phyloP scores from a whole-genome alignment of 2,797 vertebrate genomes.

The Myripristis jacobus region DNA sequence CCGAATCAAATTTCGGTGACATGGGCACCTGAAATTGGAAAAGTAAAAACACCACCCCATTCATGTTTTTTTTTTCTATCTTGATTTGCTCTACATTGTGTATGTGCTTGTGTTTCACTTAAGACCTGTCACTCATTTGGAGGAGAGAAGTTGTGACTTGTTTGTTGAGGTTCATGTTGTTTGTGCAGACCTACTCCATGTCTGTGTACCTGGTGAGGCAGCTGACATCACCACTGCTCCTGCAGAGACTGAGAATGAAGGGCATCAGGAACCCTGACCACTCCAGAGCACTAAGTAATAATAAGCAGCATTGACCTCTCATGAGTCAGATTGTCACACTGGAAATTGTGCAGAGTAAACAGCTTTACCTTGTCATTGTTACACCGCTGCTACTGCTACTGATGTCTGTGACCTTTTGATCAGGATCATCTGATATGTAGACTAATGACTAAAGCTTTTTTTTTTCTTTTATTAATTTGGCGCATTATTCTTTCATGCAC shows the following conservation, averaged over 20 bases:
- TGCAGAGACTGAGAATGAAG: slow-evolving; percentile 97
- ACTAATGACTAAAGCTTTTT: too few relatives aligned
- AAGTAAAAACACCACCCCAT: slow-evolving; percentile 80
- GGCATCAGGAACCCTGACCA: slow-evolving; percentile 98
- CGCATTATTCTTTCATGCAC: too few relatives aligned
- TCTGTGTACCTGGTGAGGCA: slow-evolving; percentile 97
- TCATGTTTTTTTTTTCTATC: background rate
- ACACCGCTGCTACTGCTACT: background rate
- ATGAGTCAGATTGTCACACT: background rate
- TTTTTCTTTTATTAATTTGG: too few relatives aligned
- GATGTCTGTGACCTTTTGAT: too few relatives aligned
- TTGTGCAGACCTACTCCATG: slow-evolving; percentile 93
- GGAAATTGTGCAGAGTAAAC: background rate
- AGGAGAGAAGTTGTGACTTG: background rate
- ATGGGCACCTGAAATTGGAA: slow-evolving; percentile 97
- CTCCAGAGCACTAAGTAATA: slow-evolving; percentile 97
- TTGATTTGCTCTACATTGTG: background rate
- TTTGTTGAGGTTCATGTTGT: slow-evolving; percentile 1
- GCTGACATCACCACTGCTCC: slow-evolving; percentile 93
- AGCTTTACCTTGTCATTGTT: background rate
- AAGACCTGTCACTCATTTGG: background rate
- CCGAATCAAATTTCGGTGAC: slow-evolving; percentile 98
- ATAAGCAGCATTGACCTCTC: background rate
- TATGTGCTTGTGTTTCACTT: background rate
- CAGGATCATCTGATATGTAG: too few relatives aligned